These are phyloP conservation scores for Meriones psammophilus DNA, from an alignment of 2,797 vertebrate species.

Conservation along the genomic window DNA sequence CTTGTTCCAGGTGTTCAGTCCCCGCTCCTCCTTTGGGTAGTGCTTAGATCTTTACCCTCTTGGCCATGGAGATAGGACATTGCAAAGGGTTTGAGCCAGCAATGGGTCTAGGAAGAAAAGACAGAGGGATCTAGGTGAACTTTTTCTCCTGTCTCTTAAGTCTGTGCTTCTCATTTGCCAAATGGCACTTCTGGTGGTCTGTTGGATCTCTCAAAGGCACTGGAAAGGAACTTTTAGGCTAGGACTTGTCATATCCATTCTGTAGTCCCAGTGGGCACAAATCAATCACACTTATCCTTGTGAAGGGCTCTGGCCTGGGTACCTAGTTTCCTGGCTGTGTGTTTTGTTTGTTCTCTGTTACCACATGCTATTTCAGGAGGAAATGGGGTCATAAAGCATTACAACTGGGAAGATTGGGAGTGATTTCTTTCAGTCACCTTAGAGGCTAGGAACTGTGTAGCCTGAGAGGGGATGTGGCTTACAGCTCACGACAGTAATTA, in stretches of 20 bases:
- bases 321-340: no score
- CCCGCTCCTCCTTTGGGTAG: not conserved
- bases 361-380: not conserved
- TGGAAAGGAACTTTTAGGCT: not conserved
- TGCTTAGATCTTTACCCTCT: not conserved
- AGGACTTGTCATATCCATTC: not conserved
- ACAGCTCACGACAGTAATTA: not conserved
- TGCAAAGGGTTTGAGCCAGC: not conserved
- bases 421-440: not conserved
- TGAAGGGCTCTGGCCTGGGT: not conserved
- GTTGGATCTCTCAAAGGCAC: not conserved
- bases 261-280: not conserved
- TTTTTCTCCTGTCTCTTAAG: not conserved
- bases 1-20: not conserved
- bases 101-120: not conserved
- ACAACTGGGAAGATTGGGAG: not conserved
- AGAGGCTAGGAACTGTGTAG: not conserved
- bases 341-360: not conserved
- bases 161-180: not conserved
- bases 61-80: no score
- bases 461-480: not conserved
- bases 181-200: not conserved
- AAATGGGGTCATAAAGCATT: not conserved
- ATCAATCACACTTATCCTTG: not conserved
- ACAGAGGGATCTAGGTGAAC: no score